Evolutionary conservation across 2,888 invertebrate species (phyloP), one percentile per base, ranked within the genome.

Genomic region (Microplitis manilae): DNA sequence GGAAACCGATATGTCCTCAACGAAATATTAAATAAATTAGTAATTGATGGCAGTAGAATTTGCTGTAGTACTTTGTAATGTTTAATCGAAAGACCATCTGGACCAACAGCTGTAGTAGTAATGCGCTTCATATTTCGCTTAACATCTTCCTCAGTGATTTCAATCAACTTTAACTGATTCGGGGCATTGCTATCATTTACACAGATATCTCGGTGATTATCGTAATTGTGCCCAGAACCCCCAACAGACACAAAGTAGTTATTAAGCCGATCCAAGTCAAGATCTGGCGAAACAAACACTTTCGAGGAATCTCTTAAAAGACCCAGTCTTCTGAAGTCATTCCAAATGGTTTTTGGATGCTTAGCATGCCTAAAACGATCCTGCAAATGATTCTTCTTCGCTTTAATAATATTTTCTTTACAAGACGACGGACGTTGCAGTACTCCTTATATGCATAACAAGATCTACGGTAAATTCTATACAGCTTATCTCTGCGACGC

Each of bases 291-390:
- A 20, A 20, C 20, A 20, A 20, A 20, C 8, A 59, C 8, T 1
- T 59, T 59, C 1, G 59, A 8, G 2, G 59, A 59, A 20, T 20
- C 20, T 59, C 13, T 59, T 13, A 59, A 13, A 1, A 59, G 13
- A 59, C 59, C 59, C 8, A 59, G 59, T 59, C 4, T 59, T 59
- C 61, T 68, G 71, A 76, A 76, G 71, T 76, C 72, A 72, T 72
- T 41, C 59, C 60, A 9, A 60, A 60, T 59, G 41, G 61, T 72
- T 72, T 71, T 50, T 68, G 76, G 71, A 72, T 72, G 60, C 60
- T 59, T 30, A n/a, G 70, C 7, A n/a, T 50, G 8, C 5, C 4
- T 8, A 2, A 59, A 59, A 59, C 2, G 59, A 1, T 59, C 13
- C 1, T 13, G 13, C 8, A 59, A 13, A 59, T 2, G 4, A 13